Evolutionary conservation across 2,888 invertebrate genomes (phyloP), one percentile per base, ranked within the genome.

Genomic region (Agriopis aurantiaria): DNA sequence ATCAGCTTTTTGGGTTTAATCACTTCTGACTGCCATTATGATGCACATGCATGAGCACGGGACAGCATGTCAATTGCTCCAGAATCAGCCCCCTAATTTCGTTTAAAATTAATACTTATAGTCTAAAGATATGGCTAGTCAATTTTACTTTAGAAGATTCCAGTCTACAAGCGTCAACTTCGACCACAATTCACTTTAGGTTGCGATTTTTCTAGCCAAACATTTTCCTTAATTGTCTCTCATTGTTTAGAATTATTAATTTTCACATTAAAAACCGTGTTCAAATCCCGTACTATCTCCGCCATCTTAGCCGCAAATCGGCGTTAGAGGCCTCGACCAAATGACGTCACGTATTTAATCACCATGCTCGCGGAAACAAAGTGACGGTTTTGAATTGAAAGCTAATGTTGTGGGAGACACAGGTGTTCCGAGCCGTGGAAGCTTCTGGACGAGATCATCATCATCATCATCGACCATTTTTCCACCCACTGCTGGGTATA

Each of bases 271-370:
- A 74, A 72, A 76, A 66, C 43, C 43, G 17, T 45, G 56, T 70
- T 52, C 53, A 67, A 63, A 70, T 65, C 71, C 68, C 48, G 66
- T 55, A 67, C 71, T 76, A 89, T 90, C 90, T 82, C 79, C 78
- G 79, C 82, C 87, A 88, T 90, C 87, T 82, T 84, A 64, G 64
- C 33, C 85, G 77, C 87, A 88, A 89, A 89, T 89, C 87, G 17
- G 17, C 17, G 87, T 83, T 84, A 49, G 49, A 8, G 49, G 12
- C 49, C 12, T 48, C 86, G 82, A 83, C 85, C 86, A 88, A 89
- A 90, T 90, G 84, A 88, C 89, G 88, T 92, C 92, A 93, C 92
- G 92, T 92, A 91, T 91, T 93, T 91, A 91, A 91, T 92, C 91
- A 90, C 85, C 76, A 83, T 84, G 85, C 85, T 87, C 78, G 83